Conservation (phyloP, 2,888 invertebrate genomes). For the Acleris sparsana region DNA sequence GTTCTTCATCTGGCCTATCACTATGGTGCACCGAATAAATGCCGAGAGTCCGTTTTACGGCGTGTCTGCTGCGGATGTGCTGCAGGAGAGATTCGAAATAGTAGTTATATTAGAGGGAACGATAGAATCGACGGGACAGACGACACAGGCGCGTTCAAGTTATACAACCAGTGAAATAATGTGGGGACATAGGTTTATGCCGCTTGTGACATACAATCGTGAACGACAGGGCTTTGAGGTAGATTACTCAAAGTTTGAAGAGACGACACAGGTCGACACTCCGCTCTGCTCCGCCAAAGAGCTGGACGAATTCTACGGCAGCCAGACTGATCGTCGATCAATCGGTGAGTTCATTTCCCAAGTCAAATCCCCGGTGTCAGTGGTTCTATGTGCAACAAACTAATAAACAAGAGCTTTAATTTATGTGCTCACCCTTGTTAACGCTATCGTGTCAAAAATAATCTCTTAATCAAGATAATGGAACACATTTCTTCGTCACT, state of each 20-base stretch:
- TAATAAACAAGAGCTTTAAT: conserved; percentile 47
- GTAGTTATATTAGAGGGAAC: conserved; percentile 93
- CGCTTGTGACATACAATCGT: conserved; percentile 89
- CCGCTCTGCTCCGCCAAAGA: conserved; percentile 89
- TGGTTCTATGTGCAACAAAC: conserved; percentile 55
- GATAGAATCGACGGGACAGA: conserved; percentile 91
- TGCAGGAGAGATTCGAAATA: conserved; percentile 91
- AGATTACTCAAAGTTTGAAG: conserved; percentile 92
- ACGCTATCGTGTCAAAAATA: conserved; percentile 40
- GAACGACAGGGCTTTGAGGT: conserved; percentile 90
- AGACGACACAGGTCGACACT: conserved; percentile 90
- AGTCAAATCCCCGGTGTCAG: conserved; percentile 54
- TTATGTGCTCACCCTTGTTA: conserved; percentile 44
- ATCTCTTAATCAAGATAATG: conserved; percentile 44
- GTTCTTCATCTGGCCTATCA: conserved; percentile 97
- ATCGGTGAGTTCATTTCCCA: conserved; percentile 76
- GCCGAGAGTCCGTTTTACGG: conserved; percentile 92
- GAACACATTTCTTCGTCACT: conserved; percentile 42
- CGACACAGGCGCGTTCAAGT: conserved; percentile 89
- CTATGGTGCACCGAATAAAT: conserved; percentile 94
- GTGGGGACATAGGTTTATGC: conserved; percentile 91
- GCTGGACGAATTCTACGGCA: conserved; percentile 85
- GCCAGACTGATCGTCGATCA: conserved; percentile 81
- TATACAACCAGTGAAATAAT: conserved; percentile 90
- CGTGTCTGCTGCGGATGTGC: conserved; percentile 91